Base-by-base conservation (phyloP, 2,888 invertebrate genomes). In the Deroplatys truncata region DNA sequence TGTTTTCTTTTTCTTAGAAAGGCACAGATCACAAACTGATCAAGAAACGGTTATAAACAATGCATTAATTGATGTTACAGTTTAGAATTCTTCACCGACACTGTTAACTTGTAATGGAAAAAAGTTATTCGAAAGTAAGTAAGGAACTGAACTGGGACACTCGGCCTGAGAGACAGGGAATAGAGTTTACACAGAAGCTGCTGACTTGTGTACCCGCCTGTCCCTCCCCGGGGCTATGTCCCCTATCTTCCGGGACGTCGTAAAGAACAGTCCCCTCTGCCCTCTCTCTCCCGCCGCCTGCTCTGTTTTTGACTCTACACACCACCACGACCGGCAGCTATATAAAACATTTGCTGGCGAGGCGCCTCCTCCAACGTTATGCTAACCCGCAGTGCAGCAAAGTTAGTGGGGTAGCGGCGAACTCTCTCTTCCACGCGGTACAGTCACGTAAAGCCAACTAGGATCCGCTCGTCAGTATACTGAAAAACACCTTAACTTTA, bases 301-400 rank as follows among this genome's bases (percentile, higher is more conserved):
- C 86, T 85, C 43, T 85, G 43, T 85, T 88, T 31, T 83, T 88
- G 82, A 82, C 85, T 86, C 90, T 49, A 88, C 83, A 88, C 83
- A 43, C 82, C 85, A 28, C 90, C 86, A 49, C 85, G 31, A 25
- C 35, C 83, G 35, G 87, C 87, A 72, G 56, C 56, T 72, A 88
- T 90, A 90, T 90, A 90, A 90, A 90, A 90, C 90, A 90, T 88
- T 88, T 85, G 90, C 88, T 88, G 88, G 88, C 90, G 84, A 88
- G 87, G 88, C 88, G 90, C 90, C 90, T 90, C 90, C 90, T 90
- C 56, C 83, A 90, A 88, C 90, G 88, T 88, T 88, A 88, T 90
- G 88, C 86, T 90, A 90, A 82, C 88, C 90, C 90, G 90, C 90
- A 90, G 88, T 90, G 90, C 90, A 90, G 88, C 90, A 90, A 88